Conservation (phyloP, 2,113 vertebrate species). For the Chlorocebus sabaeus region DNA sequence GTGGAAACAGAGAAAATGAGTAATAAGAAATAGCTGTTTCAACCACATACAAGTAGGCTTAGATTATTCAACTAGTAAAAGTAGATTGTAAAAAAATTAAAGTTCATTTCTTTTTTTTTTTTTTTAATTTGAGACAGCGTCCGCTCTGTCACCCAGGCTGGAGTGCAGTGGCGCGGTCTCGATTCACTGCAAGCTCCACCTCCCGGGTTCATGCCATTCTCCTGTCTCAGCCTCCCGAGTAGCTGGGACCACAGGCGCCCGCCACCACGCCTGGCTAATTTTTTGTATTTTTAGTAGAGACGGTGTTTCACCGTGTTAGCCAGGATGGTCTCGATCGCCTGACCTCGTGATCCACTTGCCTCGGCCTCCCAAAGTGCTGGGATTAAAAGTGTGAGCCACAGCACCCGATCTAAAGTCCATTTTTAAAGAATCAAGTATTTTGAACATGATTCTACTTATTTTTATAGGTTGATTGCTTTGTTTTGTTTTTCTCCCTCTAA, state of each 20-base stretch:
- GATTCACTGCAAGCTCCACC: rapidly evolving
- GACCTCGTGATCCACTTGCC: too few species aligned
- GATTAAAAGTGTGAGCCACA: too few species aligned
- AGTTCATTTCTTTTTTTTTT: not conserved
- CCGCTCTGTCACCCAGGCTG: too few species aligned
- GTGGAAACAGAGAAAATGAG: not conserved
- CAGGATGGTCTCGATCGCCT: too few species aligned
- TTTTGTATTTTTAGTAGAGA: too few species aligned
- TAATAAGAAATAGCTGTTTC: not conserved
- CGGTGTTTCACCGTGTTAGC: too few species aligned
- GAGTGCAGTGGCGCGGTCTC: rapidly evolving
- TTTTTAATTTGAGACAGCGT: too few species aligned
- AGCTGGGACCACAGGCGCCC: too few species aligned
- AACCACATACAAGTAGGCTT: not conserved
- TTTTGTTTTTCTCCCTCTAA: not conserved
- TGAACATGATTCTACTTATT: not conserved
- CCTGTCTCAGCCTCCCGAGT: too few species aligned
- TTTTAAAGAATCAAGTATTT: not conserved
- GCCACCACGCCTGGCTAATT: rapidly evolving
- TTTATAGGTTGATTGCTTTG: not conserved
- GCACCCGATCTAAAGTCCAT: not conserved
- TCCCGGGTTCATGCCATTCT: too few species aligned
- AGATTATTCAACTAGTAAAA: not conserved
- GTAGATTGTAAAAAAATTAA: not conserved
- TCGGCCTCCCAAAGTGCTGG: too few species aligned